Conservation (phyloP, 1,140 invertebrate genomes). For the Proctacanthus coquilletti region DNA sequence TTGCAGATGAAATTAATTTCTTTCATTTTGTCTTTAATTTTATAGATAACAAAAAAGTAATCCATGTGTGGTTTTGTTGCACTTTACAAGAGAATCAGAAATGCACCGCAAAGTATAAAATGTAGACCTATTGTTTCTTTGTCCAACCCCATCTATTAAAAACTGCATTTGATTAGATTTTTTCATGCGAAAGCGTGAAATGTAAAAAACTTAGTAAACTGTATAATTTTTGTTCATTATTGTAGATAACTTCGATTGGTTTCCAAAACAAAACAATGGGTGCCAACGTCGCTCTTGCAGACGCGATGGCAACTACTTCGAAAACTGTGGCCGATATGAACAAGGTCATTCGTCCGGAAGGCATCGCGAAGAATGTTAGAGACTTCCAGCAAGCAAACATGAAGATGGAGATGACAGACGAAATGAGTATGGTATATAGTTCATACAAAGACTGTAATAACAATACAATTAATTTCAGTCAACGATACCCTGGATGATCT, state of each 20-base stretch:
- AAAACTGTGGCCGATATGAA: constrained; percentile 83
- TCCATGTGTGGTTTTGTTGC: too few species aligned
- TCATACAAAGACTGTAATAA: background rate
- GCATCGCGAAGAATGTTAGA: constrained; percentile 63
- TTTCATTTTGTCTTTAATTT: too few species aligned
- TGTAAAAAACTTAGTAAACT: background rate
- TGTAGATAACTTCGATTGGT: constrained; percentile 57
- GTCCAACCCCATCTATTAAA: too few species aligned
- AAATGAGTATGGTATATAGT: constrained; percentile 76
- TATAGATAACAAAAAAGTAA: too few species aligned
- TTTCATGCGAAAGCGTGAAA: too few species aligned
- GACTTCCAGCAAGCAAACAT: constrained; percentile 67
- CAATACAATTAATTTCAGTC: constrained; percentile 41
- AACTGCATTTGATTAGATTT: too few species aligned
- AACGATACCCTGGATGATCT: constrained; percentile 85
- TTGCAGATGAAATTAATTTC: too few species aligned
- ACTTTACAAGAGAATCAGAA: too few species aligned
- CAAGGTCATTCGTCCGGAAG: constrained; percentile 69
- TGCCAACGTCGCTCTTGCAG: constrained; percentile 69
- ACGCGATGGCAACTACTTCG: constrained; percentile 71
- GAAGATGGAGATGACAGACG: constrained; percentile 89
- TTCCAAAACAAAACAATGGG: constrained; percentile 78
- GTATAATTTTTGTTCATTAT: constrained; percentile 13
- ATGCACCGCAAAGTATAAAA: too few species aligned
- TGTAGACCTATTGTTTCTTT: too few species aligned